Evolutionary conservation across 1,140 invertebrate species (phyloP), one percentile per base, ranked within the genome.

Genomic region (Bombus waltoni): DNA sequence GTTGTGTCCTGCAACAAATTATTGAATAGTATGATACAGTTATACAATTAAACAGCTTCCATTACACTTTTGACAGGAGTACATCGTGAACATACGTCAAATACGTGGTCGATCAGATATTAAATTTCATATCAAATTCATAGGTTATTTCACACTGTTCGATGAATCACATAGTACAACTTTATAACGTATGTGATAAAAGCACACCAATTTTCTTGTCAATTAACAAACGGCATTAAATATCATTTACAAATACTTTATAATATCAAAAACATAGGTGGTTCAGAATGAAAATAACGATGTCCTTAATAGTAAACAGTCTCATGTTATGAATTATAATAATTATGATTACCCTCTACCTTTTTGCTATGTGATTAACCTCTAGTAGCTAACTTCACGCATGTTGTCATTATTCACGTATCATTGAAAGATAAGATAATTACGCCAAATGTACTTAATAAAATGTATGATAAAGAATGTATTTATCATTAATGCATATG

Each of bases 111-210:
- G 42, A 75, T 88, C 76, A 82, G 73, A 83, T 86, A 75, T 86
- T 70, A 83, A 57, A 86, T 84, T 65, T 75, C 81, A 82, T 88
- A 85, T 91, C 86, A 75, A 88, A 38, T 53, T 53, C 47, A 53
- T 53, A 53, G 72, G 81, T 87, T 87, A 78, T 74, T 76, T 28
- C 5, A 75, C 53, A 82, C 18, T 44, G 28, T 86, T 76, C 5
- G 22, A 86, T 59, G 72, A 86, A 83, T 86, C 66, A 71, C 42
- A 18, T 59, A 81, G 8, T 86, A 22, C 18, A 40, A 44, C 84
- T 75, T 72, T 47, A 40, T 65, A 13, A 72, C n/a, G 38, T 32
- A 32, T n/a, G 38, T 28, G 53, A 62, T 35, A 72, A 35, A 70
- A 65, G 40, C 32, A 28, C 66, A 38, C 35, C 38, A n/a, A 18